These are phyloP conservation scores for Cariama cristata DNA, from an alignment of 2,113 vertebrate species.

Conservation along the genomic window DNA sequence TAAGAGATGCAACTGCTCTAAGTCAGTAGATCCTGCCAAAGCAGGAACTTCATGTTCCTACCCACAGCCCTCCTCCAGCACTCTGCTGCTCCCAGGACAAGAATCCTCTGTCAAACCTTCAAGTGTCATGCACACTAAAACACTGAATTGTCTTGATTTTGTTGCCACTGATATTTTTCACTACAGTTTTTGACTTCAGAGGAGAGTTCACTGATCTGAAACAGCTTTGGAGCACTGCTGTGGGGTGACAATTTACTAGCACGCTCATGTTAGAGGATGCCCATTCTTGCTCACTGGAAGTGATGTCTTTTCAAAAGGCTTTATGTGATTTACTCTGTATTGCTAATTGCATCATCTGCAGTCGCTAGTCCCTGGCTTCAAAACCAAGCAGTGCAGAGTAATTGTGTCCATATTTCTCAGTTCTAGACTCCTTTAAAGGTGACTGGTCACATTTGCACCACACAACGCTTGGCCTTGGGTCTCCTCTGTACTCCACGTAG, in stretches of 20 bases:
- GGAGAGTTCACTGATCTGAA: not conserved
- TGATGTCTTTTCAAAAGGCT: not conserved
- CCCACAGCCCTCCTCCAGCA: not conserved
- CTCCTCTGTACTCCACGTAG: not conserved
- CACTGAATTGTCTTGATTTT: not conserved
- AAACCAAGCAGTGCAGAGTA: not conserved
- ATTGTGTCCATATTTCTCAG: not conserved
- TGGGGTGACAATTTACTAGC: not conserved
- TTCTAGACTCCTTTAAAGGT: not conserved
- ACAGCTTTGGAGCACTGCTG: not conserved
- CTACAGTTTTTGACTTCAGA: not conserved
- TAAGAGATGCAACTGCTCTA: not conserved
- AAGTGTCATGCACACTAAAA: not conserved
- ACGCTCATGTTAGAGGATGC: accelerated
- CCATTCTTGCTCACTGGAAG: accelerated
- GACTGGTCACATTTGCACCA: not conserved
- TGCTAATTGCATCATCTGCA: not conserved
- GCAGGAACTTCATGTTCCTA: not conserved
- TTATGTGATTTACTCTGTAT: not conserved
- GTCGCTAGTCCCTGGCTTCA: not conserved
- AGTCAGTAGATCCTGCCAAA: not conserved
- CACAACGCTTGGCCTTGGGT: not conserved
- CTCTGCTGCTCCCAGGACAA: not conserved
- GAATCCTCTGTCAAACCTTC: not conserved
- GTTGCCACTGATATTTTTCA: not conserved